Percentiles rank a stretch among this genome's conserved stretches.
Conservation (phyloP, 2,888 invertebrate genomes). For the Lithophane socia region DNA sequence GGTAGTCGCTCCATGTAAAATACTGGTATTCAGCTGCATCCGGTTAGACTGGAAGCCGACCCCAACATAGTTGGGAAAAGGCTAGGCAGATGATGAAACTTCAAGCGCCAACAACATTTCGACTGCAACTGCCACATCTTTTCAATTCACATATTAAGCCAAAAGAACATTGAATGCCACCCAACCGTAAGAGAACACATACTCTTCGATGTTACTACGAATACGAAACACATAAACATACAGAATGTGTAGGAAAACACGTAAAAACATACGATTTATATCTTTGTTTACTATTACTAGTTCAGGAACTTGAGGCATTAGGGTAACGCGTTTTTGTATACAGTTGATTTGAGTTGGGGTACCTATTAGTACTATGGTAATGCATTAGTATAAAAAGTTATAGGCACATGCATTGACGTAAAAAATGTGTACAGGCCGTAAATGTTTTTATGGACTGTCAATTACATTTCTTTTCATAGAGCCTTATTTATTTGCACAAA, state of each 20-base stretch:
- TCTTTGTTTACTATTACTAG: conserved; percentile 54
- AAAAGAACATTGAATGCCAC: conserved; percentile 7
- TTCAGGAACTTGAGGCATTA: conserved; percentile 30
- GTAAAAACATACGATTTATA: conserved; percentile 58
- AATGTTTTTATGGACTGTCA: not conserved
- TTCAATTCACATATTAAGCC: not conserved
- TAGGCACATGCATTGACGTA: not conserved
- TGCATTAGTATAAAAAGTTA: conserved; percentile 10
- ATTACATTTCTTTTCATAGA: not conserved
- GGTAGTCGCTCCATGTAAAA: too few relatives aligned
- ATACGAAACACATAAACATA: conserved; percentile 30
- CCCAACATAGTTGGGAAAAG: too few relatives aligned
- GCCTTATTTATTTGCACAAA: not conserved
- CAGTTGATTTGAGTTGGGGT: not conserved
- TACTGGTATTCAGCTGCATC: too few relatives aligned
- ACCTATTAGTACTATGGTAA: not conserved
- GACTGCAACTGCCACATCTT: not conserved
- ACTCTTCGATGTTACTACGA: not conserved
- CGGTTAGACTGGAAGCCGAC: too few relatives aligned
- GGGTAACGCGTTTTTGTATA: conserved; percentile 7
- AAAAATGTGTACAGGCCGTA: not conserved
- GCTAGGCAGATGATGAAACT: too few relatives aligned
- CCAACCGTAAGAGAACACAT: conserved; percentile 10
- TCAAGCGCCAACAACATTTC: not conserved
- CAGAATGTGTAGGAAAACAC: conserved; percentile 40